These are phyloP conservation scores for Acipenser transmontanus DNA, from an alignment of 2,797 vertebrate genomes.

Conservation along the genomic window DNA sequence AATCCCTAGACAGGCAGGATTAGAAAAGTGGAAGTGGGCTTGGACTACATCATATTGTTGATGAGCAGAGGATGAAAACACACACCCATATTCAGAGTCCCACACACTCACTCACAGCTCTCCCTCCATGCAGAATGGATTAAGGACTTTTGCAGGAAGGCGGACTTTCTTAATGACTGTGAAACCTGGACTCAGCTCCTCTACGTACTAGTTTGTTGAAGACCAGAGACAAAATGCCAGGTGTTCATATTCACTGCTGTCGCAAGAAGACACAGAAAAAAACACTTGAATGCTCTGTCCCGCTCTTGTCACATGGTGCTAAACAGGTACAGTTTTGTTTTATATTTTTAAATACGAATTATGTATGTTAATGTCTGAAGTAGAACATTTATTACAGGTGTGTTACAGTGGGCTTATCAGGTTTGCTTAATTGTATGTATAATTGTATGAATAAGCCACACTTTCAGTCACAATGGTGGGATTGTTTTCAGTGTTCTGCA, in stretches of 20 bases:
- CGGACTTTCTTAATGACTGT: background rate
- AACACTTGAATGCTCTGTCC: slow-evolving; percentile 2
- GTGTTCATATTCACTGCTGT: slow-evolving; percentile 19
- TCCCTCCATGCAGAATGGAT: slow-evolving; percentile 8
- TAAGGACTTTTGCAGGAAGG: background rate
- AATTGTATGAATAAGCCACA: background rate
- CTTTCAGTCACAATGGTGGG: too few relatives aligned
- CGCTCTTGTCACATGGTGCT: slow-evolving; percentile 11
- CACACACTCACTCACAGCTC: background rate
- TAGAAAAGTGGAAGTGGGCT: slow-evolving; percentile 14
- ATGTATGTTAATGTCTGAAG: too few relatives aligned
- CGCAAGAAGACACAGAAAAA: slow-evolving; percentile 13
- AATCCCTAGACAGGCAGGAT: slow-evolving; percentile 11
- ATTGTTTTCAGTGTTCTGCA: too few relatives aligned
- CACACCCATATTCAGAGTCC: background rate
- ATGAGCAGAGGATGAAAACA: slow-evolving; percentile 4
- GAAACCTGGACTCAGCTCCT: background rate
- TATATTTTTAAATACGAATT: too few relatives aligned
- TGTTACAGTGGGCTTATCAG: too few relatives aligned
- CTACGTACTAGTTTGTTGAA: background rate
- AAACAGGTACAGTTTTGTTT: slow-evolving; percentile 14
- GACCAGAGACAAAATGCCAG: slow-evolving; percentile 10
- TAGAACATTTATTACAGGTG: too few relatives aligned
- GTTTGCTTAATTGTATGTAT: background rate
- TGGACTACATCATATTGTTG: background rate